Conservation (phyloP, 2,797 vertebrate genomes). For the Acridotheres tristis region DNA sequence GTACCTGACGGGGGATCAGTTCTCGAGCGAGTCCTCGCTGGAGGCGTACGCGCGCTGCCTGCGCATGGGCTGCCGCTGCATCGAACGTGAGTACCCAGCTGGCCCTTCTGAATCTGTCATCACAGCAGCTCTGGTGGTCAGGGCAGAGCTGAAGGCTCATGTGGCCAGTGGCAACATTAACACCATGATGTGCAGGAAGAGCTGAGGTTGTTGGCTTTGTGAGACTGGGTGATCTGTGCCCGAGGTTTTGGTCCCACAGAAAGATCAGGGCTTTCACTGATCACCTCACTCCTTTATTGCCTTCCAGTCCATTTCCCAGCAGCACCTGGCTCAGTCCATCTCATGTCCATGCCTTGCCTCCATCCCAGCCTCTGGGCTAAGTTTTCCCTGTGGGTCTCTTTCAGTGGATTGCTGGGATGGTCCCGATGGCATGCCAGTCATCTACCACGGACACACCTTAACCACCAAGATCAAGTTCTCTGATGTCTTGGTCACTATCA, state of each 20-base stretch:
- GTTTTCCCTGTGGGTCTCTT: background rate
- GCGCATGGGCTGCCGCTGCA: slow-evolving; percentile 98
- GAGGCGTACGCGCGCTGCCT: slow-evolving; percentile 97
- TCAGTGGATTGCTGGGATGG: slow-evolving; percentile 99
- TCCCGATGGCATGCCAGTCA: slow-evolving; percentile 96
- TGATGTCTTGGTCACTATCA: slow-evolving; percentile 94
- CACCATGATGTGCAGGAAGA: background rate
- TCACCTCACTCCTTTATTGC: background rate
- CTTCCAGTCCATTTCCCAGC: accelerated
- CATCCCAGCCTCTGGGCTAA: background rate
- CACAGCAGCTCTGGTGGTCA: accelerated
- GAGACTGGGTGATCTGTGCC: background rate
- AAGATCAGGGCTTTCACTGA: background rate
- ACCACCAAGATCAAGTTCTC: slow-evolving; percentile 98
- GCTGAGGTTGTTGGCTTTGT: background rate
- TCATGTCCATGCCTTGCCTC: background rate
- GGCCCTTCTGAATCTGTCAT: accelerated
- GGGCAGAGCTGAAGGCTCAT: background rate
- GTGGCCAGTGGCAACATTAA: accelerated
- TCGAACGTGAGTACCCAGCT: slow-evolving; percentile 84
- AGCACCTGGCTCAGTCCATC: background rate
- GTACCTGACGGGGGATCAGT: slow-evolving; percentile 96
- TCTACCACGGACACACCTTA: slow-evolving; percentile 98
- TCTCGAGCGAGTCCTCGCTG: slow-evolving; percentile 98
- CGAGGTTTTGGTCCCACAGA: background rate